Evolutionary conservation across 2,797 vertebrate species (phyloP), one percentile per base, ranked within the genome.

Genomic region (Sebastes ruberrimus): DNA sequence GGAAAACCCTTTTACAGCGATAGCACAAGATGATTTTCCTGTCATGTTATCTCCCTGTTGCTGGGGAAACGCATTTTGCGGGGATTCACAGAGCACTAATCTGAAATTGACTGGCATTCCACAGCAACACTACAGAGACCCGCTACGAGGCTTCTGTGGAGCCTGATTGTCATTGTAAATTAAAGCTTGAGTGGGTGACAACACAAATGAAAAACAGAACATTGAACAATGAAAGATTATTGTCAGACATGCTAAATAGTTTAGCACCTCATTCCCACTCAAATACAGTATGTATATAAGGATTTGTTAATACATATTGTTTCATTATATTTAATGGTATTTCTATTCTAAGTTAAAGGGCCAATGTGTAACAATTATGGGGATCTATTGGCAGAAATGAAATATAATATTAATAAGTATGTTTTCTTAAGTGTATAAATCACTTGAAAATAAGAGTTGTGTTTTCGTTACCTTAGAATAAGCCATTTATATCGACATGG

Each of bases 11-110:
- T 85, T 77, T 52, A 46, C 80, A 76, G 49, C 66, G 72, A 89
- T 85, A 85, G 71, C 78, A 82, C 77, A 78, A 71, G 66, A 90
- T 85, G 55, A 88, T 89, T 91, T 89, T 72, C 68, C 75, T 82
- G 85, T 90, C 87, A 91, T 88, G 81, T 93, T 88, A 88, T 90
- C 86, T 84, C 71, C 20, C 76, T 53, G 87, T 89, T 92, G 82
- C 85, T 88, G 81, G 77, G 89, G 83, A 84, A 91, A 86, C 75
- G 7, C 70, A 82, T 79, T 90, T 85, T 78, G 66, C 61, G 30
- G 84, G 77, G 71, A 84, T 89, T 92, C 76, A 65, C 84, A 61
- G 52, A 76, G 80, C 74, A 80, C 63, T 85, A 76, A 86, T 89
- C 83, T 87, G 62, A 91, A 93, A 91, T 88, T 92, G 88, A 86